Evolutionary conservation across 2,888 invertebrate species (phyloP), one percentile per base, ranked within the genome.

Genomic region (Pristionchus arcanus): DNA sequence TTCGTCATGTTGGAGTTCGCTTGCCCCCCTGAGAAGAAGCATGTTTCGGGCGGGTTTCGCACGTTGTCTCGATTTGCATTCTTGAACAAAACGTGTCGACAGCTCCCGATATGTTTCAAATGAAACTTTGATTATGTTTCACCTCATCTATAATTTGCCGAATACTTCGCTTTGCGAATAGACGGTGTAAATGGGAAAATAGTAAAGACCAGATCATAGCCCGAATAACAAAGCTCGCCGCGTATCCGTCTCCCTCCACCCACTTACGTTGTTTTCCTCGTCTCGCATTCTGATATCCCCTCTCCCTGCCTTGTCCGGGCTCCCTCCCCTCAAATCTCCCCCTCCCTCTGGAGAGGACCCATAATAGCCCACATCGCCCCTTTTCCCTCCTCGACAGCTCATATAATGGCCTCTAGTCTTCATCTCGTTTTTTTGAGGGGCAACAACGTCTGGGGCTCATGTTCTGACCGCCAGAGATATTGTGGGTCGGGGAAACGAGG

Each of bases 301-400:
- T 42, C 7, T 81, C 83, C 31, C 13, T 21, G 55, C 53, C 49
- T 25, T 21, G n/a, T 84, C 19, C 55, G 42, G 42, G 42, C 55
- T 55, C 83, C 83, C 53, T 37, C 34, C 59, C 21, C 59, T 84
- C 84, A 81, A 81, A 53, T 81, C 81, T 9, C 42, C 42, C 42
- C 42, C 42, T 9, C 42, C 42, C 81, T 77, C 77, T 74, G 5
- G 74, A 74, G 81, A 53, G 21, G 42, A 53, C 81, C 81, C 49
- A 81, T 81, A 81, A 81, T 81, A 81, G 81, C 81, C 81, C 81
- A 2, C 19, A 11, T 42, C 74, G 5, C 74, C 49, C 49, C 81
- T 25, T 49, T 53, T 21, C 16, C 59, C 21, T 3, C 55, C 63
- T 63, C 63, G 63, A 63, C 63, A 63, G 34, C 81, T 81, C 81